Conservation (phyloP, 2,113 vertebrate genomes). For the Chroicocephalus ridibundus region DNA sequence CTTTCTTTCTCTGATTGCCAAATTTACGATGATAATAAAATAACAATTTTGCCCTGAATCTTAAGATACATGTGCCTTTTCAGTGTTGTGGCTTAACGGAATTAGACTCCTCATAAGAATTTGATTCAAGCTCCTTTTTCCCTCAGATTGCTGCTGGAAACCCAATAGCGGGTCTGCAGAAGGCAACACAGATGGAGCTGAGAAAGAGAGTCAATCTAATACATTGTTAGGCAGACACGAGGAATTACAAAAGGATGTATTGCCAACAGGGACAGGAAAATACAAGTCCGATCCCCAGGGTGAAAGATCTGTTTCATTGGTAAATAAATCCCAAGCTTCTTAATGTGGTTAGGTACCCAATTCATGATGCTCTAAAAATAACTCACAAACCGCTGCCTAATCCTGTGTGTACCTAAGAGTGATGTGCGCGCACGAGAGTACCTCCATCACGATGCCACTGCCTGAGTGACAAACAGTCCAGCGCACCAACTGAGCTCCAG, state of each 20-base stretch:
- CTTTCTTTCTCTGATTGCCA: background rate
- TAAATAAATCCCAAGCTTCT: background rate
- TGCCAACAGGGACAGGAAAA: background rate
- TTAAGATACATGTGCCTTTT: background rate
- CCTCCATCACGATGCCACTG: background rate
- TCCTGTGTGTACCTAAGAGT: background rate
- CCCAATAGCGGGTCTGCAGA: background rate
- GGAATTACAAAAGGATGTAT: background rate
- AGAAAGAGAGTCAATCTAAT: background rate
- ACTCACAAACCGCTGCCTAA: background rate
- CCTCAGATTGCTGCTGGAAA: background rate
- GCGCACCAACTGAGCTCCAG: background rate
- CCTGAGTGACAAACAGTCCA: background rate
- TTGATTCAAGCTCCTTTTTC: background rate
- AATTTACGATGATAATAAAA: background rate
- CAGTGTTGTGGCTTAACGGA: background rate
- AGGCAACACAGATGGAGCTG: background rate
- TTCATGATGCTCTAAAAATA: background rate
- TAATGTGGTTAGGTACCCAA: background rate
- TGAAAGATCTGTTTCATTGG: background rate
- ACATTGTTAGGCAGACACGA: background rate
- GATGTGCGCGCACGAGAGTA: rapidly evolving
- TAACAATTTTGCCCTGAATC: background rate
- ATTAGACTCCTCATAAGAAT: background rate
- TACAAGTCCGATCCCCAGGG: background rate